These are phyloP conservation scores for Laticauda colubrina DNA, from an alignment of 2,113 vertebrate species.

Conservation along the genomic window DNA sequence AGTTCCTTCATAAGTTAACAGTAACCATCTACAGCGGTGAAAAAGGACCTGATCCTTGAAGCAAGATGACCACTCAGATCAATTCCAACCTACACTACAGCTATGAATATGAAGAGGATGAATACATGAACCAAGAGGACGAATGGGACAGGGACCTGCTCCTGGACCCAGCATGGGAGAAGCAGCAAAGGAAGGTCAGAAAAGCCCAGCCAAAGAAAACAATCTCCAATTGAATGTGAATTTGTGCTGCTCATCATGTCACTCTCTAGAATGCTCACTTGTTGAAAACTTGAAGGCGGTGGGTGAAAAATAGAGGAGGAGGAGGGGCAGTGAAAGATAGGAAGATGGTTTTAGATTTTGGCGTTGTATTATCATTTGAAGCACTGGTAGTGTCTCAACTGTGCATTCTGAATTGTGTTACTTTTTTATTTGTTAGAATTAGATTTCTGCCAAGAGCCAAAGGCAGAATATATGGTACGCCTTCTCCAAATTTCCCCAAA, in stretches of 20 bases:
- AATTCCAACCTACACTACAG: constrained; percentile 79
- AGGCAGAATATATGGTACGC: not conserved
- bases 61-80: constrained; percentile 73
- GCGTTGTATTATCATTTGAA: not conserved
- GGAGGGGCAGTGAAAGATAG: not conserved
- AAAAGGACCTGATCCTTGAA: constrained; percentile 46
- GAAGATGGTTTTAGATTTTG: not conserved
- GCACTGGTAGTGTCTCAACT: not conserved
- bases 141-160: constrained; percentile 84
- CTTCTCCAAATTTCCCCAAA: not conserved
- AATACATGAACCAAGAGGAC: constrained; percentile 83
- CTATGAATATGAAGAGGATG: constrained; percentile 76
- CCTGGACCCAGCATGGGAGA: constrained; percentile 82
- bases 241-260: constrained; percentile 1
- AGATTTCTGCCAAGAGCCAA: not conserved
- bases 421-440: not conserved
- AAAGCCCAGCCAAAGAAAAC: not conserved
- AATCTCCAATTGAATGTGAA: not conserved
- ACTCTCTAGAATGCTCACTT: not conserved
- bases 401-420: not conserved
- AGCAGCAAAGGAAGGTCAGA: constrained; percentile 82
- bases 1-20: constrained; percentile 7
- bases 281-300: not conserved
- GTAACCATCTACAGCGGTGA: constrained; percentile 13
- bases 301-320: not conserved